Evolutionary conservation across 1,140 invertebrate species (phyloP), one percentile per base, ranked within the genome.

Genomic region (Psilanteris sp.): DNA sequence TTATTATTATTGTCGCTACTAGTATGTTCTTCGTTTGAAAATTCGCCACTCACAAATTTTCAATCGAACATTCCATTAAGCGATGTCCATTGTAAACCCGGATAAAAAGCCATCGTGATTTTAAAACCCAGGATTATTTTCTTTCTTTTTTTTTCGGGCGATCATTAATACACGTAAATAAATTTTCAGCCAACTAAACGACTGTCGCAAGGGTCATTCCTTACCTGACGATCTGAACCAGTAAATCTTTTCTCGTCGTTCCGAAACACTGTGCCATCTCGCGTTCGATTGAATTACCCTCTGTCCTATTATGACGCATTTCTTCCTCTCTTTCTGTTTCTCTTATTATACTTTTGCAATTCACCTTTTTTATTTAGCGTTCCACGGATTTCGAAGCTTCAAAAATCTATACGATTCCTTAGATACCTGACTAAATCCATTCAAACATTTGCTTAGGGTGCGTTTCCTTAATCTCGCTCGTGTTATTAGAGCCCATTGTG

Each of bases 131-230:
- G n/a, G n/a, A n/a, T n/a, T n/a, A n/a, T n/a, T n/a, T n/a, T n/a
- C n/a, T n/a, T n/a, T n/a, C n/a, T n/a, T n/a, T n/a, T n/a, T n/a
- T 20, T 9, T 6, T 29, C 26, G 10, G 9, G 16, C 32, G 55
- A 54, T 76, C 36, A 74, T 80, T 83, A 83, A 80, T 82, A 37
- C 57, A 80, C 75, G 73, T 82, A 29, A 82, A 82, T 80, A 67
- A 70, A 78, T 82, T 81, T 73, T 14, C 22, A 39, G 18, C 16
- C 20, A 61, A 37, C 59, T 37, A 37, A 76, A 79, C 59, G 78
- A 70, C 57, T 81, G 75, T 83, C 77, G 79, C 70, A 43, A 50
- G 57, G 78, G 73, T 79, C 74, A 73, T 10, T 64, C 16, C 14
- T 52, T 67, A 67, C 46, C 39, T 39, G 26, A 66, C 41, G 54